Percentiles rank a stretch among this genome's conserved stretches.
phyloP scores from a whole-genome alignment of 2,113 vertebrate species.

The Tragelaphus scriptus region DNA sequence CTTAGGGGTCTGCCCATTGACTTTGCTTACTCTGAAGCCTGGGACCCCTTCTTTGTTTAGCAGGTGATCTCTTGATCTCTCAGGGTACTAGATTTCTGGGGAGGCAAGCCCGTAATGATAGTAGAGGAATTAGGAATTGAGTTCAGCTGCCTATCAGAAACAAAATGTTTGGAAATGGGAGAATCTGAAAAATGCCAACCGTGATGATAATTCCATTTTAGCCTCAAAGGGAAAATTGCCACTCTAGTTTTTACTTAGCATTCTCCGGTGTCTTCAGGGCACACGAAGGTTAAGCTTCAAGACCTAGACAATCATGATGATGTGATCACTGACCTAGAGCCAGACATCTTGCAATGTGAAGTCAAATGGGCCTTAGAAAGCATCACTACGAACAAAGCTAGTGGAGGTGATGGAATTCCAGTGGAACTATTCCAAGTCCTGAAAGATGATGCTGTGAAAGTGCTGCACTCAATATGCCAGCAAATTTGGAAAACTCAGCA shows the following conservation, averaged over 20 bases:
- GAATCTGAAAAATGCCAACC: background rate
- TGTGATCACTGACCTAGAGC: no score
- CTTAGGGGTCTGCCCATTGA: background rate
- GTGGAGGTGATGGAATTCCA: no score
- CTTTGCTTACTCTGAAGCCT: background rate
- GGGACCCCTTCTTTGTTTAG: background rate
- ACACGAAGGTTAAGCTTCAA: background rate
- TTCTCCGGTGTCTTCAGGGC: background rate
- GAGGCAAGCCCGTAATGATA: background rate
- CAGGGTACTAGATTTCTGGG: background rate
- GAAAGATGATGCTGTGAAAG: no score
- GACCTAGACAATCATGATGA: no score
- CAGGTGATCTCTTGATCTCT: background rate
- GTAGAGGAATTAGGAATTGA: background rate
- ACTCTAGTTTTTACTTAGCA: background rate
- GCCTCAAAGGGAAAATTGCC: background rate
- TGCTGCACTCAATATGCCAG: no score
- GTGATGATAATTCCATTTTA: background rate
- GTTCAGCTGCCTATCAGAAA: background rate
- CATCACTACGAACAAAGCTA: no score
- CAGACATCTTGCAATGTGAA: no score
- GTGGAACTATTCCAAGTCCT: no score
- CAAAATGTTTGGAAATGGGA: background rate
- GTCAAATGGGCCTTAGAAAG: no score
- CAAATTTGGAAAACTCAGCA: no score